Evolutionary conservation across 2,888 invertebrate genomes (phyloP).

Genomic region (Pardosa pseudoannulata): DNA sequence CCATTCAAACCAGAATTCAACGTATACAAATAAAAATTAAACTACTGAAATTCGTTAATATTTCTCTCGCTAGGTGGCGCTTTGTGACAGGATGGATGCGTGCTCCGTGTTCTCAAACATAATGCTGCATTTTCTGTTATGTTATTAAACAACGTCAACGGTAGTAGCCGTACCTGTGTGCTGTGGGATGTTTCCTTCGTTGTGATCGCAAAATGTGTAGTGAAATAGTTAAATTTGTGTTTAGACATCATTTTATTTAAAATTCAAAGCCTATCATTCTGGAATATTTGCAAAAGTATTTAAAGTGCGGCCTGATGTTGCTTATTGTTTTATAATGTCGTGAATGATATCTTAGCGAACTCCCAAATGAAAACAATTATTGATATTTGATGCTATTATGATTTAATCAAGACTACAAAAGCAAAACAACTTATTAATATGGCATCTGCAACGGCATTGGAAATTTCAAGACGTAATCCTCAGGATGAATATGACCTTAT

Average conservation of each 20-base stretch:
- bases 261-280: neutral
- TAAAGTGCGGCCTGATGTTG: neutral
- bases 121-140: slow-evolving; percentile 17
- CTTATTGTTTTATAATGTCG: neutral
- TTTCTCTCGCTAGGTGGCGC: neutral
- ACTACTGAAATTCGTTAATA: neutral
- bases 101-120: slow-evolving; percentile 10
- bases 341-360: neutral
- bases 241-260: neutral
- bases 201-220: neutral
- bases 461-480: slow-evolving; percentile 81
- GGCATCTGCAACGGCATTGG: slow-evolving; percentile 64
- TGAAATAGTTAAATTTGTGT: neutral
- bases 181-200: neutral
- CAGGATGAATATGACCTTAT: slow-evolving; percentile 99
- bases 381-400: neutral
- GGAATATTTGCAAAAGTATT: neutral
- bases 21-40: too few species aligned
- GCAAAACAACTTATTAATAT: slow-evolving; percentile 28
- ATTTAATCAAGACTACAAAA: neutral
- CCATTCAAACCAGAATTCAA: too few species aligned
- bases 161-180: neutral
- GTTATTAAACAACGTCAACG: slow-evolving; percentile 23
- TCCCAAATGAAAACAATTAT: neutral
- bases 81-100: neutral